These are phyloP conservation scores for Neoascia interrupta DNA, from an alignment of 2,888 invertebrate genomes.

Conservation along the genomic window DNA sequence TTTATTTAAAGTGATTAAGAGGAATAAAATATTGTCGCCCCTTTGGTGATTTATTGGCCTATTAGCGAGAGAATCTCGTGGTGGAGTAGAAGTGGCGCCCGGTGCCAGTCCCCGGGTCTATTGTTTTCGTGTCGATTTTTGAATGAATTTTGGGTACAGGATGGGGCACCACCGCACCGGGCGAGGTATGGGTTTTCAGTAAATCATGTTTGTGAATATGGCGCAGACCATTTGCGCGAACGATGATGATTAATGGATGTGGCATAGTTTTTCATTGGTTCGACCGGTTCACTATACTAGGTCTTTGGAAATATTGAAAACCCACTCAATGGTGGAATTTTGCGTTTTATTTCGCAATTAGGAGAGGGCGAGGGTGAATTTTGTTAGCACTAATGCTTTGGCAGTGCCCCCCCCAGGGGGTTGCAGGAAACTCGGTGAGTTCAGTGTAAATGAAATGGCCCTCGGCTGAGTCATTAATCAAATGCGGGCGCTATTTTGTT, in stretches of 20 bases:
- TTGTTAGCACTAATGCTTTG: constrained; percentile 35
- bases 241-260: constrained; percentile 67
- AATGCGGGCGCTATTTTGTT: constrained; percentile 31
- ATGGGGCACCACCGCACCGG: background rate
- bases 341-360: constrained; percentile 50
- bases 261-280: constrained; percentile 49
- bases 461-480: constrained; percentile 56
- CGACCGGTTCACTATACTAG: no score
- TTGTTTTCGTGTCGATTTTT: constrained; percentile 62
- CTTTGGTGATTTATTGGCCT: constrained; percentile 70
- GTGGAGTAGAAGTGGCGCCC: background rate
- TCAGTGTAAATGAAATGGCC: constrained; percentile 34
- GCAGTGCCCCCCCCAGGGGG: background rate
- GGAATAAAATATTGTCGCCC: constrained; percentile 71
- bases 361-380: constrained; percentile 27
- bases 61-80: constrained; percentile 41
- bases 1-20: constrained; percentile 71
- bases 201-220: constrained; percentile 69
- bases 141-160: constrained; percentile 41
- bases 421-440: constrained; percentile 1
- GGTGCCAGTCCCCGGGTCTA: constrained; percentile 17
- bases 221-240: constrained; percentile 66
- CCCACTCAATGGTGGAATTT: no score
- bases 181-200: constrained; percentile 58
- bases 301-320: constrained; percentile 58